A percentile compares a stretch with the other conserved stretches of the same genome.
Evolutionary conservation across 2,797 vertebrate species (phyloP).

Genomic region (Acomys russatus): DNA sequence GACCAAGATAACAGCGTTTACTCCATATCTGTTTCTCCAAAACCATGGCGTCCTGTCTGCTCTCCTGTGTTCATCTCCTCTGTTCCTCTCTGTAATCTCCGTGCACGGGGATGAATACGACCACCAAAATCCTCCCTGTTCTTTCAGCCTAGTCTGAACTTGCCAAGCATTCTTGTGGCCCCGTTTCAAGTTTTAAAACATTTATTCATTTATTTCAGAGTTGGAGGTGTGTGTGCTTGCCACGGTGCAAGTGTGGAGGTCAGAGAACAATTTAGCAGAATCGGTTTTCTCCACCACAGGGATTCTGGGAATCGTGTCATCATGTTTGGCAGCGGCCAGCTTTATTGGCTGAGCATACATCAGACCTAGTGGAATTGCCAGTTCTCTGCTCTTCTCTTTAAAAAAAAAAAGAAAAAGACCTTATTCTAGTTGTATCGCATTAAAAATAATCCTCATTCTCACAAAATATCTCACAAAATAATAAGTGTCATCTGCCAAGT

Average conservation of each 20-base stretch:
- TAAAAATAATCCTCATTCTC: conserved; percentile 55
- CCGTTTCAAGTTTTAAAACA: not conserved
- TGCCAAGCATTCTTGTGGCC: not conserved
- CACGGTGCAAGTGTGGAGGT: not conserved
- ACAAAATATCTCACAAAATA: conserved; percentile 50
- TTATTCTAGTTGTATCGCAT: conserved; percentile 32
- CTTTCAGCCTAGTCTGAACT: not conserved
- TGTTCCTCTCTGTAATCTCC: not conserved
- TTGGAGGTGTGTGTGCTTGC: not conserved
- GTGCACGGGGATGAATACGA: not conserved
- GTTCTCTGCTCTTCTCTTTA: conserved; percentile 40
- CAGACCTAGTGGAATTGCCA: not conserved
- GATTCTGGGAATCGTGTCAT: not conserved
- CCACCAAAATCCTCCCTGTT: not conserved
- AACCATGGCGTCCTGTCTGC: conserved; percentile 38
- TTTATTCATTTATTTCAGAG: not conserved
- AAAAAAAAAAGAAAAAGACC: not conserved
- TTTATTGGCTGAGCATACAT: not conserved
- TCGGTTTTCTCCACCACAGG: not conserved
- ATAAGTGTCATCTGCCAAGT: conserved; percentile 19
- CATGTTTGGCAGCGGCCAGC: not conserved
- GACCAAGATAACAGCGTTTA: conserved; percentile 68
- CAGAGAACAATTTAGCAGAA: not conserved
- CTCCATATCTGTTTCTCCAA: conserved; percentile 39
- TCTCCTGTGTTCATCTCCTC: conserved; percentile 51